A percentile compares a stretch with the other conserved stretches of the same genome.
Evolutionary conservation across 2,888 invertebrate genomes (phyloP).

Genomic region (Saturnia pavonia): DNA sequence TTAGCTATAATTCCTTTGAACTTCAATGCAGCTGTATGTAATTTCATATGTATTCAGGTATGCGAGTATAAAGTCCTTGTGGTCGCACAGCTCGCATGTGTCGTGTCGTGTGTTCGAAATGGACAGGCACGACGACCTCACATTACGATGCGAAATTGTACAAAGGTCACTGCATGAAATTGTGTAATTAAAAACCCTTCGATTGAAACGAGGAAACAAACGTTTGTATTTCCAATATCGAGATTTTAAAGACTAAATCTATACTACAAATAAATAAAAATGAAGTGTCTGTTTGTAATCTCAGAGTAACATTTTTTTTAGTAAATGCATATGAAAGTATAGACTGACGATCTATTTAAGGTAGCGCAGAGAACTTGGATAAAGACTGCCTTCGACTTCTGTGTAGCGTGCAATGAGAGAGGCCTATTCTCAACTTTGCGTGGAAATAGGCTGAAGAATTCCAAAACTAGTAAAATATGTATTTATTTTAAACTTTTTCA

Average conservation of each 20-base stretch:
- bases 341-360: no score
- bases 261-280: no score
- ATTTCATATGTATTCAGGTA: slow-evolving; percentile 10
- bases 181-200: slow-evolving; percentile 11
- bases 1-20: slow-evolving; percentile 9
- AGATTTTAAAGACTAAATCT: neutral
- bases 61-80: slow-evolving; percentile 15
- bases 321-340: no score
- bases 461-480: no score
- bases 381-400: no score
- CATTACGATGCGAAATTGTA: slow-evolving; percentile 19
- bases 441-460: no score
- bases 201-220: neutral
- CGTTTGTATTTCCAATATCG: neutral
- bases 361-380: no score
- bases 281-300: no score
- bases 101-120: slow-evolving; percentile 16
- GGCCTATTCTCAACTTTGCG: no score
- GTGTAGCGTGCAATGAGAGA: no score
- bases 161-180: slow-evolving; percentile 11
- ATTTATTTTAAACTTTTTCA: no score
- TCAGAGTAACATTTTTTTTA: no score
- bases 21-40: slow-evolving; percentile 7
- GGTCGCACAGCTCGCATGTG: slow-evolving; percentile 3
- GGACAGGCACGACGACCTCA: slow-evolving; percentile 17